Evolutionary conservation across 2,797 vertebrate genomes (phyloP).

Genomic region (Clarias fuscus): DNA sequence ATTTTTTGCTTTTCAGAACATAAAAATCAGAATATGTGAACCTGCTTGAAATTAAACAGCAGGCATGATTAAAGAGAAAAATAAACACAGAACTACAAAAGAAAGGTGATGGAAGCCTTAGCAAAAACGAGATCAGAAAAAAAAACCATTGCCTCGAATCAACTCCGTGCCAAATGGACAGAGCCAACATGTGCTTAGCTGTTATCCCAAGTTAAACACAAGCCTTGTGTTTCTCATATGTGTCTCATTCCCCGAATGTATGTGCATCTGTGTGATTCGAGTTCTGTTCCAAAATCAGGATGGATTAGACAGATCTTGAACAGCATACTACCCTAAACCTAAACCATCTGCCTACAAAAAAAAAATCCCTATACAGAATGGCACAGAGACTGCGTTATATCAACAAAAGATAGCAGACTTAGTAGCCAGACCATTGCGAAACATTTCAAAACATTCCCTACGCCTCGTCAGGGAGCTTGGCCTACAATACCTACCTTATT

Average conservation of each 20-base stretch:
- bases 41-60: conserved; percentile 17
- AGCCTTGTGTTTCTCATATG: conserved; percentile 37
- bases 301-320: conserved; percentile 21
- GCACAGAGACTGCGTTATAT: conserved; percentile 20
- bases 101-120: conserved; percentile 4
- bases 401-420: conserved; percentile 21
- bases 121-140: background rate
- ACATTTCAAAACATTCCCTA: conserved; percentile 5
- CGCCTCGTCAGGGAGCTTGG: background rate
- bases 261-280: conserved; percentile 4
- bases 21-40: conserved; percentile 16
- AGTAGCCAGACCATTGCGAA: conserved; percentile 6
- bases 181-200: conserved; percentile 18
- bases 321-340: background rate
- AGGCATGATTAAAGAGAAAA: conserved; percentile 15
- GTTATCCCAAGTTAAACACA: conserved; percentile 13
- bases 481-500: conserved; percentile 76
- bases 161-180: conserved; percentile 11
- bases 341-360: conserved; percentile 17
- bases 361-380: background rate
- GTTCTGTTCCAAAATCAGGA: conserved; percentile 25
- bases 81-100: conserved; percentile 28
- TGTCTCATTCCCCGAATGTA: conserved; percentile 26
- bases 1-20: background rate
- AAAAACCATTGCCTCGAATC: conserved; percentile 3